Conservation (phyloP, 2,888 invertebrate species). For the Gastrophysa polygoni region DNA sequence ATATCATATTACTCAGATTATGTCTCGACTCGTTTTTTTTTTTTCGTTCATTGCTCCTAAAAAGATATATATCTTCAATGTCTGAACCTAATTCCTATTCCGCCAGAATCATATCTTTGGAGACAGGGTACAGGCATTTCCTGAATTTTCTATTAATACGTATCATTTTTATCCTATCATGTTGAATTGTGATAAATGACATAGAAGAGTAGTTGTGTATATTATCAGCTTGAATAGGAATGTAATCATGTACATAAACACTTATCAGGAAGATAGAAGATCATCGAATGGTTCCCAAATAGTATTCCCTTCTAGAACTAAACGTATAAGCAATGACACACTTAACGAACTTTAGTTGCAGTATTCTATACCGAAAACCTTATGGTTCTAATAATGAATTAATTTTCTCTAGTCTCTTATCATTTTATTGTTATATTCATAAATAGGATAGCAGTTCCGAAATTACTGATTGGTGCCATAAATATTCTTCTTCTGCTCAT, state of each 20-base stretch:
- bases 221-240: neutral
- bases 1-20: neutral
- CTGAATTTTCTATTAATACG: neutral
- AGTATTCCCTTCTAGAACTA: neutral
- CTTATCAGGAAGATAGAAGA: neutral
- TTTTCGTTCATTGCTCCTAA: neutral
- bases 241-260: neutral
- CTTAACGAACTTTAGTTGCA: neutral
- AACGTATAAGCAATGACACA: neutral
- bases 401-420: neutral
- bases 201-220: conserved; percentile 1
- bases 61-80: conserved; percentile 5
- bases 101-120: conserved; percentile 17
- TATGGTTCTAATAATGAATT: neutral
- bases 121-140: conserved; percentile 26
- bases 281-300: neutral
- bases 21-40: neutral
- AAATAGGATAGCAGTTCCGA: neutral
- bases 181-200: conserved; percentile 11
- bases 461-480: neutral
- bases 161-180: conserved; percentile 1
- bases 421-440: neutral
- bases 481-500: neutral
- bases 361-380: neutral
- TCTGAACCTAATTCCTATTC: conserved; percentile 1